Percentiles rank a stretch among this genome's conserved stretches.
These are phyloP conservation scores for Pseudachorutes palmiensis DNA, from an alignment of 1,140 invertebrate species.

Conservation along the genomic window DNA sequence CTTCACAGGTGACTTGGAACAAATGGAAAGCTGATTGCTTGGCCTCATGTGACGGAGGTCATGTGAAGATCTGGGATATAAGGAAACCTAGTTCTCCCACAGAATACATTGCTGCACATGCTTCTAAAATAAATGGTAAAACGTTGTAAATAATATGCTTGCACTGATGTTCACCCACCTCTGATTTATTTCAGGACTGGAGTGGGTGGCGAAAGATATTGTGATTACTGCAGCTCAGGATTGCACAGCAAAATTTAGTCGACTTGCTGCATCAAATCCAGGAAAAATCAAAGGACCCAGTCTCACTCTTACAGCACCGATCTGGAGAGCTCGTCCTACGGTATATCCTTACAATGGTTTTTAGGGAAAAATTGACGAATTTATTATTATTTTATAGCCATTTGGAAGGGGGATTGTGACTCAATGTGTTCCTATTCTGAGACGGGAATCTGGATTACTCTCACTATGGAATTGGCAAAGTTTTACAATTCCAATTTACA, in stretches of 20 bases:
- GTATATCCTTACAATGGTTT: conserved; percentile 45
- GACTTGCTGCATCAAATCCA: conserved; percentile 19
- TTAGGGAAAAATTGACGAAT: conserved; percentile 11
- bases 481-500: conserved; percentile 62
- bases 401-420: conserved; percentile 87
- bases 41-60: conserved; percentile 89
- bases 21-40: conserved; percentile 69
- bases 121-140: conserved; percentile 57
- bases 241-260: conserved; percentile 75
- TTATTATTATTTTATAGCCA: conserved; percentile 51
- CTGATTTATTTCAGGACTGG: conserved; percentile 27
- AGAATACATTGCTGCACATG: conserved; percentile 87
- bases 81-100: conserved; percentile 75
- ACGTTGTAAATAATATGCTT: conserved; percentile 9
- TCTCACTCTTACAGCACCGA: conserved; percentile 74
- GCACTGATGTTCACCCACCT: no score
- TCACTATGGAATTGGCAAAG: conserved; percentile 66
- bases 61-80: conserved; percentile 91
- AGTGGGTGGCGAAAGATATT: conserved; percentile 29
- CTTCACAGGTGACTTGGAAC: conserved; percentile 90
- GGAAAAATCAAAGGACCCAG: conserved; percentile 40
- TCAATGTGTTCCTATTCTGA: conserved; percentile 71
- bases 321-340: conserved; percentile 86
- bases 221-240: conserved; percentile 56
- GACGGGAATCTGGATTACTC: conserved; percentile 68